Percentiles rank a stretch among this genome's conserved stretches.
These are phyloP conservation scores for Eledona agricola DNA, from an alignment of 2,888 invertebrate species.

Conservation along the genomic window DNA sequence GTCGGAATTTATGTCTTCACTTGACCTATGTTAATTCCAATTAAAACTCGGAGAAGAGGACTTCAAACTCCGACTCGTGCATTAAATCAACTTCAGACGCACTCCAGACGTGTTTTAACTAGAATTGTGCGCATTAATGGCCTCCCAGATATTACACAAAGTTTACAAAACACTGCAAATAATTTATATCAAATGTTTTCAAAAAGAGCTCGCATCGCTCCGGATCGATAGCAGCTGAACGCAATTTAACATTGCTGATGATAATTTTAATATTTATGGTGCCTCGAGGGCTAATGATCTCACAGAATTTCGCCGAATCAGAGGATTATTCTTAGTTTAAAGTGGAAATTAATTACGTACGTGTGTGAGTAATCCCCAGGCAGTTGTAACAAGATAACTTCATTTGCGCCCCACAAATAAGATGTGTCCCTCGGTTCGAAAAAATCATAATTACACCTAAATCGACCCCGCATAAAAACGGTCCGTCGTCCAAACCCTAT, in stretches of 20 bases:
- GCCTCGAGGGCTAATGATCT: slow-evolving; percentile 22
- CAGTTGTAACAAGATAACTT: slow-evolving; percentile 32
- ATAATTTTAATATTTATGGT: slow-evolving; percentile 25
- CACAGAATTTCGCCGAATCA: slow-evolving; percentile 32
- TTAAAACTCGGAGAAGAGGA: no score
- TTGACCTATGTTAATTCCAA: no score
- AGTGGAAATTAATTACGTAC: slow-evolving; percentile 37
- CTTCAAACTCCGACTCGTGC: no score
- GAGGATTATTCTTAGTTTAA: slow-evolving; percentile 39
- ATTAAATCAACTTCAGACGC: no score
- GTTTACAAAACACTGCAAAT: no score
- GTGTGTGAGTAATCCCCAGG: slow-evolving; percentile 30
- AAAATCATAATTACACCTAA: slow-evolving; percentile 1
- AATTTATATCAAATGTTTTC: slow-evolving; percentile 10
- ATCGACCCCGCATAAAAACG: no score
- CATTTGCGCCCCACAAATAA: slow-evolving; percentile 25
- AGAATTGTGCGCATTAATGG: no score
- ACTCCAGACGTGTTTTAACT: no score
- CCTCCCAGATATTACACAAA: no score
- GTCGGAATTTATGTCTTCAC: no score
- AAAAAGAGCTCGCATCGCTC: slow-evolving; percentile 15
- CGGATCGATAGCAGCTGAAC: slow-evolving; percentile 19
- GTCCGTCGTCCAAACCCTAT: neutral
- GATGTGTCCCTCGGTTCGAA: slow-evolving; percentile 12
- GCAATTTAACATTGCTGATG: slow-evolving; percentile 27